phyloP scores from a whole-genome alignment of 2,888 invertebrate species.

The Arctia plantaginis region DNA sequence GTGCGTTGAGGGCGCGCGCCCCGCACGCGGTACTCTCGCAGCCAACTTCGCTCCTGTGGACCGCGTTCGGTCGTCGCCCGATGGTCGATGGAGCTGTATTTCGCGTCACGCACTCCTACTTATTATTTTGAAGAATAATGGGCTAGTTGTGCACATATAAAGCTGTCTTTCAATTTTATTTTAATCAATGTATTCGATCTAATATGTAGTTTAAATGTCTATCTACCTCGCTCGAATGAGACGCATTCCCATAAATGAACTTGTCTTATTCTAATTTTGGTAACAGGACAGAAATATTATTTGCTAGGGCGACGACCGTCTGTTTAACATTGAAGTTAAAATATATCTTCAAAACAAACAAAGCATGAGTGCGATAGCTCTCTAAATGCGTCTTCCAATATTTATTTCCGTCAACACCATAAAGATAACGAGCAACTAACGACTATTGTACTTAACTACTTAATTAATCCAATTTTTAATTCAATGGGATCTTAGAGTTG shows the following conservation, averaged over 20 bases:
- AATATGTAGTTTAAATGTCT: slow-evolving; percentile 6
- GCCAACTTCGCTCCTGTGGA: slow-evolving; percentile 73
- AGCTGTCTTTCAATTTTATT: slow-evolving; percentile 52
- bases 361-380: slow-evolving; percentile 47
- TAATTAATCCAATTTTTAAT: background rate
- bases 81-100: slow-evolving; percentile 80
- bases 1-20: slow-evolving; percentile 71
- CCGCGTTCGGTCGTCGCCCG: slow-evolving; percentile 72
- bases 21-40: slow-evolving; percentile 59
- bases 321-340: slow-evolving; percentile 56
- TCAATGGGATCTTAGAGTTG: background rate
- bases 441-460: slow-evolving; percentile 5
- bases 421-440: slow-evolving; percentile 19
- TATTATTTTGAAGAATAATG: slow-evolving; percentile 65
- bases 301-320: slow-evolving; percentile 73
- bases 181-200: slow-evolving; percentile 24
- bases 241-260: slow-evolving; percentile 51
- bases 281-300: slow-evolving; percentile 69
- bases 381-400: slow-evolving; percentile 51
- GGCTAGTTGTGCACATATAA: slow-evolving; percentile 49
- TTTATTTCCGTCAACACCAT: slow-evolving; percentile 38
- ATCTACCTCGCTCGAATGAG: slow-evolving; percentile 41
- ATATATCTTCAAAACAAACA: slow-evolving; percentile 63
- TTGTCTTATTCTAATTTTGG: slow-evolving; percentile 72
- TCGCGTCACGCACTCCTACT: slow-evolving; percentile 80